Base-by-base conservation (phyloP, 1,140 invertebrate species). In the Geopemphigus sp. region DNA sequence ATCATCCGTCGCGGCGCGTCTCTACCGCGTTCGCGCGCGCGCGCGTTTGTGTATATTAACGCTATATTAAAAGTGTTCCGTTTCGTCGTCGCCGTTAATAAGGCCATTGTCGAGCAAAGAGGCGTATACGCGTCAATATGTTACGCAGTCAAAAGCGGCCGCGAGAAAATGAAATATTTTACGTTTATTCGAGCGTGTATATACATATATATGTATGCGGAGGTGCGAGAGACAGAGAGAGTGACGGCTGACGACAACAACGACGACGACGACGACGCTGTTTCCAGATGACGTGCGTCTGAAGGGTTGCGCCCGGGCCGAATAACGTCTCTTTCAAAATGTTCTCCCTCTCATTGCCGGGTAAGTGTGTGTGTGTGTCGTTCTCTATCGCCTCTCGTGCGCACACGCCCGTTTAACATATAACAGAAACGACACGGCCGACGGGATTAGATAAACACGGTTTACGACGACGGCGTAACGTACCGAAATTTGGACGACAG, bases 81-180 rank as follows among this genome's bases (percentile, higher is more conserved):
- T 74, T 74, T 74, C 59, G 72, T 59, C 72, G 72, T 59, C 72
- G 59, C 45, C 72, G 39, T 74, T 74, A 74, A 74, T 74, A 74
- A 74, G 39, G 54, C n/a, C 72, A 59, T 74, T 74, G 72, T 74
- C 15, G 72, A 15, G 72, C 57, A 59, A 57, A 22, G 19, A 54
- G 54, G 39, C 22, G 22, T 57, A 57, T 24, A 24, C 11, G 8
- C 22, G 12, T 57, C n/a, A n/a, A 64, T 66, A 32, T 22, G 15
- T 17, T 26, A 59, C 26, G 17, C 15, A 68, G 22, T 68, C 66
- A 50, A 68, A 68, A 68, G 45, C 22, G 45, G 39, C 5, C 5
- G n/a, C n/a, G 29, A 22, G 12, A 50, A 59, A 39, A 74, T 57
- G 54, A 74, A 74, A 57, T 57, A 74, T 57, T 39, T 74, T 57